Evolutionary conservation across 1,140 invertebrate genomes (phyloP), one percentile per base, ranked within the genome.

Genomic region (Drosophila grimshawi): DNA sequence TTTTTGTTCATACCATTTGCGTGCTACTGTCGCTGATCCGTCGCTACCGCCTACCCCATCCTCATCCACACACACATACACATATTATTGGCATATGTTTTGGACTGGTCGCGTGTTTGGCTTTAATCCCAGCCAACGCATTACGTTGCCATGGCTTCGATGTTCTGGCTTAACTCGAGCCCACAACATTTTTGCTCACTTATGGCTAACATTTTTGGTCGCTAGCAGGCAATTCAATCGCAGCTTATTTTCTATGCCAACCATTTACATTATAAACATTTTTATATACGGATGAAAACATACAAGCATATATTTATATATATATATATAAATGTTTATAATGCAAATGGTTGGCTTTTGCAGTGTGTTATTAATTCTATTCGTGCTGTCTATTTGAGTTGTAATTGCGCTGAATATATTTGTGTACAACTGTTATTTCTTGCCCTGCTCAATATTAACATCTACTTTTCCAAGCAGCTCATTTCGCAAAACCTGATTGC

Each of bases 1-100:
- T 85, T 85, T 85, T 79, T 73, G 77, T 65, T 79, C 76, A 81
- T 86, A 55, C 72, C 81, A 72, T 64, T 78, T 81, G 61, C 77
- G 61, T 85, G 81, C 71, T 75, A 66, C 65, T 76, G 79, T 72
- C 73, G 67, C 67, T 81, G 72, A 76, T 79, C 77, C 73, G 62
- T 75, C 57, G n/a, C 33, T 30, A 33, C 55, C 62, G 32, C 11
- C 30, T 32, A 10, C 53, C 6, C 8, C 49, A n/a, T 37, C 29
- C 76, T 37, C 63, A 30, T 35, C 39, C 43, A 32, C 33, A 46
- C 37, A 62, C 19, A 49, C 43, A 32, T 29, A 46, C 37, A 62
- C 19, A 49, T 49, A n/a, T 41, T 51, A 65, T 76, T 80, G 77
- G 75, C 73, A 77, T 83, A 77, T 80, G 80, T 71, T 72, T 72